A percentile compares a stretch with the other conserved stretches of the same genome.
These are phyloP conservation scores for Drosophila sp. DNA, from an alignment of 1,140 invertebrate species.

Conservation along the genomic window DNA sequence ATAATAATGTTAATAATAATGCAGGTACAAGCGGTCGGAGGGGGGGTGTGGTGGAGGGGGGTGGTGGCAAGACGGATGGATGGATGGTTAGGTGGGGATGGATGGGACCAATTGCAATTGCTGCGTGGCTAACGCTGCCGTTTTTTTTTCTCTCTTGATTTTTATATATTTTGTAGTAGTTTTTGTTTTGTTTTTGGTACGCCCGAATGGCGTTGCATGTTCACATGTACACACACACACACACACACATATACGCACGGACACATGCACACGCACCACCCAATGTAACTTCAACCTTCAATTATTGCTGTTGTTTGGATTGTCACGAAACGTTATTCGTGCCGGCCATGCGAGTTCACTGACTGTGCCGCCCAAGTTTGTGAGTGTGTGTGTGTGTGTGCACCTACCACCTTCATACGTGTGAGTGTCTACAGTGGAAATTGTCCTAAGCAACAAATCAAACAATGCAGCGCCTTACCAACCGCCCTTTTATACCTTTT, in stretches of 20 bases:
- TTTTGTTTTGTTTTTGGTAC: constrained; percentile 65
- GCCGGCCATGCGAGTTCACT: constrained; percentile 79
- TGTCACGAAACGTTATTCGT: constrained; percentile 81
- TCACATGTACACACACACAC: constrained; percentile 51
- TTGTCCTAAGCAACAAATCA: not conserved
- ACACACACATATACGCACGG: constrained; percentile 34
- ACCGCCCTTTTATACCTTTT: no score
- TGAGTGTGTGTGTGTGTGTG: constrained; percentile 22
- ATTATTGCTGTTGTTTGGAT: constrained; percentile 61
- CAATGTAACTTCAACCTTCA: constrained; percentile 79
- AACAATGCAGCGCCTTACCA: not conserved
- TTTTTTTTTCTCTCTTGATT: constrained; percentile 13
- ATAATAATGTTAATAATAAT: constrained; percentile 64
- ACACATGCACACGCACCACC: constrained; percentile 37
- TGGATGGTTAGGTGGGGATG: constrained; percentile 31
- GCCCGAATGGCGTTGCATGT: constrained; percentile 79
- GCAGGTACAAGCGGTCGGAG: constrained; percentile 22
- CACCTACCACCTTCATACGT: not conserved
- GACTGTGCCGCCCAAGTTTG: constrained; percentile 67
- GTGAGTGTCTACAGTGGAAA: constrained; percentile 29
- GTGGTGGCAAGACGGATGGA: constrained; percentile 21
- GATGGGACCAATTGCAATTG: constrained; percentile 56
- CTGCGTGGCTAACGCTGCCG: constrained; percentile 74
- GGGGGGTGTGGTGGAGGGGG: constrained; percentile 3
- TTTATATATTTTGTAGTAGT: constrained; percentile 12